phyloP scores from a whole-genome alignment of 2,113 vertebrate species.

The Neomonachus schauinslandi region DNA sequence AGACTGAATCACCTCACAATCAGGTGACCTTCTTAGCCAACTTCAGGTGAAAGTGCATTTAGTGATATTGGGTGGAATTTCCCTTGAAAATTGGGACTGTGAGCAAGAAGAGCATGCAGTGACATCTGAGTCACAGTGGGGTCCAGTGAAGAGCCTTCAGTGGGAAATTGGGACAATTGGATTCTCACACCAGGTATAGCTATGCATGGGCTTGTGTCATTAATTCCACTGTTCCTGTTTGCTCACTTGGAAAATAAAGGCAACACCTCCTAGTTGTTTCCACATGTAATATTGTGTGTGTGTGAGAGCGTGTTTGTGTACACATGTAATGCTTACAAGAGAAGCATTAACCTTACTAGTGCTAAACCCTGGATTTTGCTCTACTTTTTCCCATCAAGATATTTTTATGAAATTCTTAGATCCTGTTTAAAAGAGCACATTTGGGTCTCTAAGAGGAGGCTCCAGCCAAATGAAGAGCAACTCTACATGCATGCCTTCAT shows the following conservation, averaged over 20 bases:
- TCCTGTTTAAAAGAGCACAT: neutral
- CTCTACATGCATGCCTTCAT: neutral
- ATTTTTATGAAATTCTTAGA: neutral
- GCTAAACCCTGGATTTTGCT: neutral
- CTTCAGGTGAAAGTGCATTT: neutral
- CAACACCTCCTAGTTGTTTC: neutral
- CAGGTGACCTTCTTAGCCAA: neutral
- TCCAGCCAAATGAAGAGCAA: neutral
- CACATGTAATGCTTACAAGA: neutral
- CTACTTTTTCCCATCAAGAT: neutral
- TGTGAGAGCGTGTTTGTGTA: too few relatives aligned
- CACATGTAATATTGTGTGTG: fast-evolving
- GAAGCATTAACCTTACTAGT: neutral
- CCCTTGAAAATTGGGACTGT: neutral
- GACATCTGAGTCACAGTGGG: neutral
- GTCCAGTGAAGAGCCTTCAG: neutral
- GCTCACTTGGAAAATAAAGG: neutral
- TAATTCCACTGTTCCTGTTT: neutral
- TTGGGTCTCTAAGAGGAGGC: neutral
- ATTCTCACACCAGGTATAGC: neutral
- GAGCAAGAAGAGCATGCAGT: neutral
- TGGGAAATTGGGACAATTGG: neutral
- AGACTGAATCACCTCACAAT: neutral
- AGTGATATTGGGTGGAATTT: neutral
- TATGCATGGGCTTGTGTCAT: too few relatives aligned